Evolutionary conservation across 2,797 vertebrate genomes (phyloP), one percentile per base, ranked within the genome.

Genomic region (Tinamus major): DNA sequence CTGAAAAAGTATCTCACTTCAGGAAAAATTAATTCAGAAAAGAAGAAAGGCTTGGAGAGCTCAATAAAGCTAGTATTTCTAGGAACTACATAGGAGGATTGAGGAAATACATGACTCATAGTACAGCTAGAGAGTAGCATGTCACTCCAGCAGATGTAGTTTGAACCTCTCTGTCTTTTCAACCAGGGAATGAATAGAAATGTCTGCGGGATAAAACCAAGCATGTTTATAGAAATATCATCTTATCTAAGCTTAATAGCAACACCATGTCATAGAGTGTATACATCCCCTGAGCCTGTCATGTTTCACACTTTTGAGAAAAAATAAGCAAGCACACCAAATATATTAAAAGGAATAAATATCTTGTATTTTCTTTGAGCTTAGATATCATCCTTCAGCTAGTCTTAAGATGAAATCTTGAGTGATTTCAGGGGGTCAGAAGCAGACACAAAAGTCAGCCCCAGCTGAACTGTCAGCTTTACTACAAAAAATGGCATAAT

Each of bases 401-500:
- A 53, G 31, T 46, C 93, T 85, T 74, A 90, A 87, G 56, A 81
- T 49, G 35, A 93, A 78, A 75, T 75, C 33, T n/a, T 85, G 68
- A 62, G 14, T 82, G 17, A 48, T 79, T 84, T 64, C 0, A 1
- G 18, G 27, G 39, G 13, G 3, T 35, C 87, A 31, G n/a, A 92
- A 77, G 61, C 29, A 92, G 81, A 75, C 0, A 1, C 33, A 69
- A 58, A 78, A 35, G 31, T 51, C 61, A 88, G 48, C 63, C 85
- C 21, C 68, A 84, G 67, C 23, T 56, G 29, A 97, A 95, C 87
- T 92, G 71, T 83, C 74, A 91, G 61, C 77, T 94, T 91, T 55
- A 77, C n/a, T 89, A 94, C 79, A 94, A 94, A 96, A 65, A 92
- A 65, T 35, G 48, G 94, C 96, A 87, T 95, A 96, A 97, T 92